These are phyloP conservation scores for Caradrina kadenii DNA, from an alignment of 2,888 invertebrate species.

Conservation along the genomic window DNA sequence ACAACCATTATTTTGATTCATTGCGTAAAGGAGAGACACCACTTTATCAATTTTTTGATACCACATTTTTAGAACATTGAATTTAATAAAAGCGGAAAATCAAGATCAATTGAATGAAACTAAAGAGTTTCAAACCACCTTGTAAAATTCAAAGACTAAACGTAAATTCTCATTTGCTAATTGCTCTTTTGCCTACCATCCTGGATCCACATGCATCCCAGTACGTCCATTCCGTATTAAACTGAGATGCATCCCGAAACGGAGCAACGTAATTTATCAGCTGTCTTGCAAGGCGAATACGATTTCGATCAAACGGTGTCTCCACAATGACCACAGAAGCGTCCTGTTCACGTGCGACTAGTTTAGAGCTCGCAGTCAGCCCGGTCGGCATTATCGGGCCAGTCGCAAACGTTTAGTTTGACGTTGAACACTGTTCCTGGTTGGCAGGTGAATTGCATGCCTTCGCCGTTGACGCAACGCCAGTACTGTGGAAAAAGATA, in stretches of 20 bases:
- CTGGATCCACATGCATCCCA: slow-evolving; percentile 10
- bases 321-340: slow-evolving; percentile 44
- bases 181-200: slow-evolving; percentile 7
- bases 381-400: slow-evolving; percentile 94
- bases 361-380: slow-evolving; percentile 86
- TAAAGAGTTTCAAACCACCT: not conserved
- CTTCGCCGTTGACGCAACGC: slow-evolving; percentile 95
- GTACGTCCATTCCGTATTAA: slow-evolving; percentile 21
- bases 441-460: slow-evolving; percentile 93
- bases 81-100: slow-evolving; percentile 26
- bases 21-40: slow-evolving; percentile 39
- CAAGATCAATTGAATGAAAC: not conserved
- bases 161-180: slow-evolving; percentile 30
- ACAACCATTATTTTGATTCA: slow-evolving; percentile 39
- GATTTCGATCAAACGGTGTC: slow-evolving; percentile 57
- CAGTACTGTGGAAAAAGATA: slow-evolving; percentile 92
- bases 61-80: not conserved
- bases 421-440: slow-evolving; percentile 94
- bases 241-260: slow-evolving; percentile 26
- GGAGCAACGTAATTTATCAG: slow-evolving; percentile 48
- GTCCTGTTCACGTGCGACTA: slow-evolving; percentile 38
- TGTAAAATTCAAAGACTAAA: not conserved
- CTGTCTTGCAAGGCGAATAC: slow-evolving; percentile 45
- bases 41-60: slow-evolving; percentile 47
- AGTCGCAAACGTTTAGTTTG: slow-evolving; percentile 93